Base-by-base conservation (phyloP, 1,140 invertebrate genomes). In the Drosophila trapezifrons region DNA sequence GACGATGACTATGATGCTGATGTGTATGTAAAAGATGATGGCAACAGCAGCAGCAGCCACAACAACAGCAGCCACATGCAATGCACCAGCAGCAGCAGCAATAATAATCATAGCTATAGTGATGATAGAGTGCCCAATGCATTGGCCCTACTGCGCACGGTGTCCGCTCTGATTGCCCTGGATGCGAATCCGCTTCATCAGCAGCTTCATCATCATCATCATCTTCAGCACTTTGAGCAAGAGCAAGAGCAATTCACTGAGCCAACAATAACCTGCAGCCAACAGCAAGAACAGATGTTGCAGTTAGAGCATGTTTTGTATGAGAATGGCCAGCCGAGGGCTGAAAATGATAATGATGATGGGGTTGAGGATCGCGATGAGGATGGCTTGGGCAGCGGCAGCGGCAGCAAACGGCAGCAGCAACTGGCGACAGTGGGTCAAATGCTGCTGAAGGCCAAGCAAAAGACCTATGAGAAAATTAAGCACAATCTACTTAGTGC, bases 261-360 rank as follows among this genome's bases (percentile, higher is more conserved):
- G 64, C 76, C 58, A 70, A 79, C 82, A 74, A 54, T 22, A 6
- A 78, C 89, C 89, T 90, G 84, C 90, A 91, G 82, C 90, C 87
- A 91, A 91, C 82, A 91, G 83, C 90, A 90, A 91, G 79, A 91
- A 91, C 90, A 91, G 89, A 91, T 90, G 87, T 76, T 80, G 83
- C 62, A 84, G 58, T 51, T 86, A 85, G 74, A 75, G 20, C 60
- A 85, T 80, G 72, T 76, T 59, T 73, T 84, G 49, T 85, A 86
- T 78, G 82, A 80, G 62, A 79, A 83, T 84, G 72, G 78, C 60
- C 64, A 76, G 59, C 57, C 42, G 13, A 71, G 20, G 60, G 18
- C 29, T 83, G 64, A 64, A 60, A 43, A 73, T 76, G 86, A 52
- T 76, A 43, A 73, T 76, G 86, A 52, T 76, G 54, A 54, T 57